Conservation (phyloP, 2,888 invertebrate species). For the Epinotia brunnichana region DNA sequence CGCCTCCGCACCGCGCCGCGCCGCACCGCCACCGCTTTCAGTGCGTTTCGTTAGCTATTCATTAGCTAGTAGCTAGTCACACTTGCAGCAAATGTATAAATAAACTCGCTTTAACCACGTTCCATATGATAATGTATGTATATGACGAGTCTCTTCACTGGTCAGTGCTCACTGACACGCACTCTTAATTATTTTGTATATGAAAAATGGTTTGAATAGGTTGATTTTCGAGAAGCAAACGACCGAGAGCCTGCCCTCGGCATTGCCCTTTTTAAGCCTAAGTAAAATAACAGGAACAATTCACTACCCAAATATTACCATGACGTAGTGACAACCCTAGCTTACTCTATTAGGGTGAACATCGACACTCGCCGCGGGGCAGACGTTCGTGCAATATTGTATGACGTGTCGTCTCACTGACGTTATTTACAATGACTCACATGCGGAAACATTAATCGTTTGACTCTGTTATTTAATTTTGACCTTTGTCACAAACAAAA, state of each 20-base stretch:
- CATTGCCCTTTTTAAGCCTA: too few species aligned
- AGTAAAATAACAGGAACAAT: background rate
- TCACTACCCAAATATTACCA: background rate
- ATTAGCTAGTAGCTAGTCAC: too few species aligned
- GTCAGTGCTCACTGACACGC: too few species aligned
- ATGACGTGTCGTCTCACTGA: constrained; percentile 18
- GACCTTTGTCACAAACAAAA: too few species aligned
- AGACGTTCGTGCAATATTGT: background rate
- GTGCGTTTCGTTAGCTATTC: too few species aligned
- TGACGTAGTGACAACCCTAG: constrained; percentile 1
- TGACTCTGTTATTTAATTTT: background rate
- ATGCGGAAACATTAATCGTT: background rate
- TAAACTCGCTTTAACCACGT: background rate
- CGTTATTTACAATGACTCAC: constrained; percentile 1
- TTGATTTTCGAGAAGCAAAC: too few species aligned
- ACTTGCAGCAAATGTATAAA: too few species aligned
- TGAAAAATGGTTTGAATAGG: too few species aligned
- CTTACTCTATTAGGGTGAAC: constrained; percentile 2
- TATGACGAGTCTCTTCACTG: background rate
- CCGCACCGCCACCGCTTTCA: too few species aligned
- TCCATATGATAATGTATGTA: constrained; percentile 7
- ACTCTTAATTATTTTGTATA: too few species aligned
- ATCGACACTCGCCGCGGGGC: background rate
- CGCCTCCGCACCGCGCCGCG: too few species aligned
- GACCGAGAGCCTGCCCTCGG: too few species aligned